Conservation (phyloP, 2,888 invertebrate genomes). For the Diarsia brunnea region DNA sequence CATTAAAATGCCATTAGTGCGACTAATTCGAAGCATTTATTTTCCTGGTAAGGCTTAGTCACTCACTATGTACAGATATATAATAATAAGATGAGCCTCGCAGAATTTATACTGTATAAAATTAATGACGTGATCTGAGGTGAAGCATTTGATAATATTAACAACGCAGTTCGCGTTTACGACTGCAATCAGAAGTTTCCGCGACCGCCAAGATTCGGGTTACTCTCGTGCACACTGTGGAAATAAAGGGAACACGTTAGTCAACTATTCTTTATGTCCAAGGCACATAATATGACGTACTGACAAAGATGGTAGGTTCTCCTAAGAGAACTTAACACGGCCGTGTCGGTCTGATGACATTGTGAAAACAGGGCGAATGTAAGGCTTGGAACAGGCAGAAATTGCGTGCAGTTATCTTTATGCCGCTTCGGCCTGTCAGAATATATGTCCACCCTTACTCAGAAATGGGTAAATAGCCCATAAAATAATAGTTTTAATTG, state of each 20-base stretch:
- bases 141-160: conserved; percentile 70
- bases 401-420: neutral
- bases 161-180: conserved; percentile 49
- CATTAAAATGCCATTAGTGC: conserved; percentile 18
- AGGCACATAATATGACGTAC: neutral
- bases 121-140: conserved; percentile 70
- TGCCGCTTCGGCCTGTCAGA: neutral
- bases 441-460: neutral
- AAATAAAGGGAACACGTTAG: conserved; percentile 58
- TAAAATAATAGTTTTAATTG: neutral
- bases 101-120: conserved; percentile 70
- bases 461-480: neutral
- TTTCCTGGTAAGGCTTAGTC: conserved; percentile 62
- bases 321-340: neutral
- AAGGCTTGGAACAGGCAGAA: conserved; percentile 1
- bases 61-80: conserved; percentile 64
- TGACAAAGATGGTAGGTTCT: neutral
- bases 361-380: neutral
- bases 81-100: conserved; percentile 70
- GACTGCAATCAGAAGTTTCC: conserved; percentile 88
- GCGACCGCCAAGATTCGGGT: conserved; percentile 87
- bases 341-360: neutral
- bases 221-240: conserved; percentile 92
- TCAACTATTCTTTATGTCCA: neutral
- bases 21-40: conserved; percentile 37